Evolutionary conservation across 2,888 invertebrate species (phyloP), one percentile per base, ranked within the genome.

Genomic region (Opisthograptis luteolata): DNA sequence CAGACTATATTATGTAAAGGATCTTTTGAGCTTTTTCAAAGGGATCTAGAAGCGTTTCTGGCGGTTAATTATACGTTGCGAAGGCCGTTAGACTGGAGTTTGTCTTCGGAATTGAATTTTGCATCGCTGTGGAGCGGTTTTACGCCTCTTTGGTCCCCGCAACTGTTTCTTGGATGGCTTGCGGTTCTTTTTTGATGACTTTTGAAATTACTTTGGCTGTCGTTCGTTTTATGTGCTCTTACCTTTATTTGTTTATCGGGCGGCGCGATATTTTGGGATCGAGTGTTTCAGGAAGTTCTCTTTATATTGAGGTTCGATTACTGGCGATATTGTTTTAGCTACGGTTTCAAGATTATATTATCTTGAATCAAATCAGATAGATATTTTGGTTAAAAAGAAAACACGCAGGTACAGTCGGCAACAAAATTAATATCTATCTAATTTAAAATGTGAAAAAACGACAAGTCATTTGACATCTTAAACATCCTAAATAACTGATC

Each of bases 1-100:
- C 80, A 75, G 79, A 75, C 79, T 79, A 76, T 83, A 82, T 84
- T 83, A 84, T 86, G 84, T 76, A 80, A 80, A 79, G 81, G 79
- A 79, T 82, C 80, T 80, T 86, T 81, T 83, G 76, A 83, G 80
- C 72, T 75, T 75, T 59, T 78, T 82, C 79, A 84, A 84, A 87
- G 76, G 73, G 74, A 73, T 70, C 66, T 71, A 73, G 76, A 73
- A 78, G 73, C 77, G 78, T 73, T 81, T 76, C 76, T 74, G 70
- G 69, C 73, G 76, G 82, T 80, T 84, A 85, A 84, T 85, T 84
- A 83, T 75, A 73, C 76, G 78, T 74, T 70, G 68, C 74, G 70
- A 67, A 66, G 68, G 66, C 66, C 62, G 66, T 66, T 68, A 71
- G 67, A 62, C 60, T 61, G 55, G 72, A 73, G 70, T 76, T 75